Percentiles rank a stretch among this genome's conserved stretches.
Evolutionary conservation across 2,888 invertebrate genomes (phyloP).

Genomic region (Trichogramma dendrolimi): DNA sequence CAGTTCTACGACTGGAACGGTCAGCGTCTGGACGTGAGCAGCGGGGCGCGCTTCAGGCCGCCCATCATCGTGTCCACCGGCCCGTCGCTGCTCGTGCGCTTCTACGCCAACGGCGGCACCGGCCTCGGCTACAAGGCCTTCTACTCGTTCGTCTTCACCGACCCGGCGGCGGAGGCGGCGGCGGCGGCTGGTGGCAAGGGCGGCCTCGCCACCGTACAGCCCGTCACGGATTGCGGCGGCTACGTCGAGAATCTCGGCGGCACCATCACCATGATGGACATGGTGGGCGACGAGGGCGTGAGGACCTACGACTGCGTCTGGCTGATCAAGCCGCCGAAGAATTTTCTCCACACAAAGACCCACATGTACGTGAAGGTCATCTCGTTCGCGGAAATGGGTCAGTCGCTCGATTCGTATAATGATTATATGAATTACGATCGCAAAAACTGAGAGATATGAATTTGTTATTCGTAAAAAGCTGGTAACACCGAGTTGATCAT

Average conservation of each 20-base stretch:
- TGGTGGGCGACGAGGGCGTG: slow-evolving; percentile 57
- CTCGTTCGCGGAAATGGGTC: slow-evolving; percentile 59
- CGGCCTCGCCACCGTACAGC: slow-evolving; percentile 44
- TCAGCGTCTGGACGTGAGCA: slow-evolving; percentile 62
- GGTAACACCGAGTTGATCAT: slow-evolving; percentile 62
- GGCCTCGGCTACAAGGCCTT: slow-evolving; percentile 64
- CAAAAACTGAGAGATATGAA: not conserved
- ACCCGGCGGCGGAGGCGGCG: slow-evolving; percentile 27
- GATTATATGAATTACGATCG: not conserved
- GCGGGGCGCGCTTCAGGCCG: slow-evolving; percentile 66
- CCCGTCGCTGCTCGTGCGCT: slow-evolving; percentile 61
- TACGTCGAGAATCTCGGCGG: slow-evolving; percentile 68
- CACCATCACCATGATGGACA: slow-evolving; percentile 72
- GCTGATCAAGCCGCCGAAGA: slow-evolving; percentile 65
- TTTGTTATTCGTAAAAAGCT: slow-evolving; percentile 44
- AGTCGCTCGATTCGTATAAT: not conserved
- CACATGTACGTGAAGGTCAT: slow-evolving; percentile 63
- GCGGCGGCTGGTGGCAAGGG: too few species aligned
- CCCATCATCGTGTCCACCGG: slow-evolving; percentile 64
- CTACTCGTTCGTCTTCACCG: slow-evolving; percentile 55
- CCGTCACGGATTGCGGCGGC: slow-evolving; percentile 64
- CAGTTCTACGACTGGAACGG: slow-evolving; percentile 68
- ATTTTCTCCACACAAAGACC: slow-evolving; percentile 63
- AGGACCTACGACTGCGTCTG: slow-evolving; percentile 68
- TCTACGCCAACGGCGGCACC: slow-evolving; percentile 68